Base-by-base conservation (phyloP, 2,888 invertebrate species). In the Bimastos eiseni region DNA sequence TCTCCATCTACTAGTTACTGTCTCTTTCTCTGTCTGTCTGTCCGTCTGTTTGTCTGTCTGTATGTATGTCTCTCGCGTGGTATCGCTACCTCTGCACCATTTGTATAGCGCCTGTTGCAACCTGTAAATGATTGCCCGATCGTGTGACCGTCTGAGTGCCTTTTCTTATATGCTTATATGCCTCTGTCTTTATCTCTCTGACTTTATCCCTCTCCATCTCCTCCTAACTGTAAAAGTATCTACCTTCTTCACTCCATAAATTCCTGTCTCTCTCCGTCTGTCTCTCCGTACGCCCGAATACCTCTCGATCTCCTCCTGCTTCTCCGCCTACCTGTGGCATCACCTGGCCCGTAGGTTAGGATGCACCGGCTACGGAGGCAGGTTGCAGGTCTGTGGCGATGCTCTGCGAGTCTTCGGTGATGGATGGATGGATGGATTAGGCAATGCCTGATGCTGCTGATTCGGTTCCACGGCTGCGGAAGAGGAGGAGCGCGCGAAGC, bases 391-490 rank as follows among this genome's bases (percentile, higher is more conserved):
- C 70, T 70, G 70, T 70, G 70, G 70, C 70, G 70, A 70, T 70
- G 70, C 13, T 70, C n/a, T n/a, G 70, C 70, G 70, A 70, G n/a
- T 70, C 70, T 70, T 70, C 70, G 70, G 30, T 11, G 70, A 70
- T 70, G 70, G n/a, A n/a, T n/a, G n/a, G n/a, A 70, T 70, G 70
- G 70, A 70, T 70, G 70, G 70, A 70, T 70, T n/a, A n/a, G 70
- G n/a, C 70, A n/a, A n/a, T n/a, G 70, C 70, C 70, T 70, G 70
- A 30, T 70, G 70, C 30, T n/a, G 70, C 21, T 49, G 49, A 19
- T 49, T 19, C 1, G 44, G 2, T 44, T 2, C 6, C 17, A 24
- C 19, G 19, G 21, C 44, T 41, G 41, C 41, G 6, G 41, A 41
- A 11, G 41, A 6, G 41, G 41, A 15, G 6, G 41, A 6, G 41